Evolutionary conservation across 1,140 invertebrate genomes (phyloP).

Genomic region (Camponotus vicinus): DNA sequence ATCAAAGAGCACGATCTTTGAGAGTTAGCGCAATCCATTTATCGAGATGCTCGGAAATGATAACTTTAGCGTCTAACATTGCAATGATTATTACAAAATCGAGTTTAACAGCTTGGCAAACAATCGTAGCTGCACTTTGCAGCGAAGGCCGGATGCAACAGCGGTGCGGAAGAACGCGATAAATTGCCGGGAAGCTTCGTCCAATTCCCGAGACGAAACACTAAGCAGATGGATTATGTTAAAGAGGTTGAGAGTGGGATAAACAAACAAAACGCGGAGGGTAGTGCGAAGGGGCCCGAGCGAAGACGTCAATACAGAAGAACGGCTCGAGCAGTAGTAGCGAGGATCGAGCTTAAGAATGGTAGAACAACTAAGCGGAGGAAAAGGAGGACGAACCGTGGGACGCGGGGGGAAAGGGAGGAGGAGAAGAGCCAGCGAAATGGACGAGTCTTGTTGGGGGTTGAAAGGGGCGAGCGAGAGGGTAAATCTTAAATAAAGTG

Average conservation of each 20-base stretch:
- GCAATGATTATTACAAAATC: conserved; percentile 18
- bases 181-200: conserved; percentile 70
- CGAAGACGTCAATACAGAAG: conserved; percentile 77
- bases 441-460: conserved; percentile 86
- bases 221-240: conserved; percentile 74
- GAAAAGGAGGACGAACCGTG: conserved; percentile 62
- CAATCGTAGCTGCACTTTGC: conserved; percentile 1
- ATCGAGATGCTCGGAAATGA: background rate
- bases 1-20: background rate
- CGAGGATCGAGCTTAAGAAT: conserved; percentile 77
- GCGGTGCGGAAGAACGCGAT: conserved; percentile 42
- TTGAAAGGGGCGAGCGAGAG: conserved; percentile 86
- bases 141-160: conserved; percentile 6
- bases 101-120: conserved; percentile 35
- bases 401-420: conserved; percentile 51
- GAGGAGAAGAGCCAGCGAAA: conserved; percentile 81
- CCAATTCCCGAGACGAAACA: conserved; percentile 72
- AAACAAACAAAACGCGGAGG: conserved; percentile 76
- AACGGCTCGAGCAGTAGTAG: conserved; percentile 73
- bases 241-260: conserved; percentile 75
- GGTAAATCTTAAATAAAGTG: conserved; percentile 87
- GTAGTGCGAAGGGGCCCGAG: conserved; percentile 49
- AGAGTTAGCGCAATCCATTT: background rate
- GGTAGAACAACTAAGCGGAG: conserved; percentile 61
- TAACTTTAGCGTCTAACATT: background rate